Percentiles rank a stretch among this genome's conserved stretches.
Conservation (phyloP, 2,113 vertebrate genomes). For the Pseudorhombus dupliciocellatus region DNA sequence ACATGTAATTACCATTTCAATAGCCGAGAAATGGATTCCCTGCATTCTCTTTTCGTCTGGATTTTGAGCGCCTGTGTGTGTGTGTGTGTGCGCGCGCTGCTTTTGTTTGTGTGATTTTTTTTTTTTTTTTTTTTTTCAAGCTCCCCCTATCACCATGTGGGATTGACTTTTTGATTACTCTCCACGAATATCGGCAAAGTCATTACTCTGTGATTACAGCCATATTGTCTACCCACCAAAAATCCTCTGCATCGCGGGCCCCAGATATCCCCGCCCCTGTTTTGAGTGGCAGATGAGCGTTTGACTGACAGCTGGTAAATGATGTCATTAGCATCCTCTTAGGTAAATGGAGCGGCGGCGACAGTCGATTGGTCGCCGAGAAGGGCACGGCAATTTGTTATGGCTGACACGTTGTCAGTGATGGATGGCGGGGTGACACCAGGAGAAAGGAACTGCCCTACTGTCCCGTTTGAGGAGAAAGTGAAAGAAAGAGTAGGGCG, state of each 20-base stretch:
- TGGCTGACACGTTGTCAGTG: constrained; percentile 24
- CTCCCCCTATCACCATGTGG: constrained; percentile 34
- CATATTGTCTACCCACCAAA: constrained; percentile 51
- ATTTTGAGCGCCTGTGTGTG: constrained; percentile 1
- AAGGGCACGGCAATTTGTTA: constrained; percentile 49
- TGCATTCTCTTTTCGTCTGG: constrained; percentile 14
- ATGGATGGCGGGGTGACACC: constrained; percentile 38
- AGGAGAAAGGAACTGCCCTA: constrained; percentile 9
- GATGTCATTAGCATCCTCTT: constrained; percentile 61
- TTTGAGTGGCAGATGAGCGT: constrained; percentile 33
- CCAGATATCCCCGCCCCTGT: constrained; percentile 20
- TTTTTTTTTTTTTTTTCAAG: neutral
- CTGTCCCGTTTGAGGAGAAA: constrained; percentile 35
- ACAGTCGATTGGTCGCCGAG: constrained; percentile 42
- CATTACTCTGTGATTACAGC: constrained; percentile 63
- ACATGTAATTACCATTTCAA: constrained; percentile 53
- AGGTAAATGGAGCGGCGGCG: constrained; percentile 50
- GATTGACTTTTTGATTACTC: constrained; percentile 65
- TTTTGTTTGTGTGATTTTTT: neutral
- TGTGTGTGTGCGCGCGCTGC: neutral
- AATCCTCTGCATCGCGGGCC: constrained; percentile 30
- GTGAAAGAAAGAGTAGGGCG: constrained; percentile 12
- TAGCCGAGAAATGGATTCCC: constrained; percentile 24
- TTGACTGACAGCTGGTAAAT: constrained; percentile 69
- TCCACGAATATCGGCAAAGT: constrained; percentile 50